Evolutionary conservation across 2,888 invertebrate species (phyloP), one percentile per base, ranked within the genome.

Genomic region (Drosophila greeni): DNA sequence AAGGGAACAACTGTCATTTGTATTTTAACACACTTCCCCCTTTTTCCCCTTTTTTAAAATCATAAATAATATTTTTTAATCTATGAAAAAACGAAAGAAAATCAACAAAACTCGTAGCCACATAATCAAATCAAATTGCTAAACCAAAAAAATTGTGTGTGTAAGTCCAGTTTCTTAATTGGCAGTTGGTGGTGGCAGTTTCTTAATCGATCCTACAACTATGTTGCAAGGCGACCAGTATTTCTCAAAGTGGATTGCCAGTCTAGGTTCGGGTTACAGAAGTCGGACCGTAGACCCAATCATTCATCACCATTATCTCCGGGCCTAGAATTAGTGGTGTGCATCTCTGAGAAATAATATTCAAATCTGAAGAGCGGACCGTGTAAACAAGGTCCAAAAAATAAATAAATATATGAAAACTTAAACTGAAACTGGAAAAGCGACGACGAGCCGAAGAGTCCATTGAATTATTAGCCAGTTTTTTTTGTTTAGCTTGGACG

Each of bases 401-500:
- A 31, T 9, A 31, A 20, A 43, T 26, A 43, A 43, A 29, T 43
- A 12, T 43, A 66, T 18, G 47, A 59, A 66, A 67, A 58, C 49
- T 34, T 6, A 23, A 43, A 43, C 26, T 26, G 11, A 56, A 52
- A 53, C 66, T 67, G 69, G 69, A 67, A 68, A 67, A 67, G 51
- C 56, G 16, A 14, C 56, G 16, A 14, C 16, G 45, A 33, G 26
- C 37, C 31, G 33, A n/a, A 26, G 48, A 48, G 42, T 66, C 60
- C 14, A 52, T 18, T 23, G 20, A 52, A 24, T 26, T 42, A 39
- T 51, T 36, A 59, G 39, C 66, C 49, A 31, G 66, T 20, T 47
- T 47, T 20, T 20, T 14, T 47, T 45, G 40, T 24, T 47, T 20
- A 9, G 52, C 33, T 43, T 73, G 82, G 77, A 78, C 78, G 73